Percentiles rank a stretch among this genome's conserved stretches.
Evolutionary conservation across 2,888 invertebrate species (phyloP).

Genomic region (Periphyllus acericola): DNA sequence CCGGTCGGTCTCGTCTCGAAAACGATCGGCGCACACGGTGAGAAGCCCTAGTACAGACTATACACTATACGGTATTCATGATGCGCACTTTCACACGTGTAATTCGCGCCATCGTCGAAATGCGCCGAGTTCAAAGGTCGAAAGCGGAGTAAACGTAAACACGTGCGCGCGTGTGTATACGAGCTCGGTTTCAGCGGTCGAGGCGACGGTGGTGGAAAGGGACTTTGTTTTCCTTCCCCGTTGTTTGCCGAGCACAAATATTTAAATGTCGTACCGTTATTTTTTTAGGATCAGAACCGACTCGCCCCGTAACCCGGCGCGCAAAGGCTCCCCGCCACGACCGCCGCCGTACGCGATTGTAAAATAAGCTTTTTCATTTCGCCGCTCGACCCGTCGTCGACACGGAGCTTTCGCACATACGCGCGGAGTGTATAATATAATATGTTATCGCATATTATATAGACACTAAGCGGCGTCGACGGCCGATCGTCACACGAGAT

Average conservation of each 20-base stretch:
- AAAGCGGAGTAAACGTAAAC: neutral
- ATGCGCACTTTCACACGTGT: too few relatives aligned
- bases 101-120: neutral
- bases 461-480: neutral
- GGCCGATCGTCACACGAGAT: neutral
- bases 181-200: too few relatives aligned
- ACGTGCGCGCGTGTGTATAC: too few relatives aligned
- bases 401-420: neutral
- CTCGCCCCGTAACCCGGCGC: neutral
- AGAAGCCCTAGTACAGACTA: too few relatives aligned
- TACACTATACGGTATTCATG: too few relatives aligned
- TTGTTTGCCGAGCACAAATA: conserved; percentile 11
- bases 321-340: too few relatives aligned
- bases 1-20: too few relatives aligned
- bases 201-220: neutral
- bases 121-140: neutral
- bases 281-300: neutral
- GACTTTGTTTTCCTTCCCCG: neutral
- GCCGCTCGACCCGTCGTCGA: neutral
- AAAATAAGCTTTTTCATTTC: neutral
- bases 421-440: neutral
- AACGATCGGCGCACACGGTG: too few relatives aligned
- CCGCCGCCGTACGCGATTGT: neutral
- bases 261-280: neutral
- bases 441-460: too few relatives aligned